These are phyloP conservation scores for Gracilinanus agilis DNA, from an alignment of 2,113 vertebrate species.

Conservation along the genomic window DNA sequence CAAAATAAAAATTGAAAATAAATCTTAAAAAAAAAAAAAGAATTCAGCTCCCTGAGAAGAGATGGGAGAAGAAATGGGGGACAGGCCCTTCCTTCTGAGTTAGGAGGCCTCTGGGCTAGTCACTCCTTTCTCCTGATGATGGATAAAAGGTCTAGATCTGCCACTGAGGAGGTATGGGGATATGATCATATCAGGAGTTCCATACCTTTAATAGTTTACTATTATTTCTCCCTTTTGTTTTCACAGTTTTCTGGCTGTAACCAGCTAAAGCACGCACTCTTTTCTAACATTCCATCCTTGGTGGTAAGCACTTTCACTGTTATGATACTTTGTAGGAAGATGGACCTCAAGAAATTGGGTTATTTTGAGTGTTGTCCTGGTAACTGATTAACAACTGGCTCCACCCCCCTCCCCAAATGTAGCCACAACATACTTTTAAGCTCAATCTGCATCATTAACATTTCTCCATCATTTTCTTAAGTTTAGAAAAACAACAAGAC, in stretches of 20 bases:
- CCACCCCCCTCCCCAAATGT: too few relatives aligned
- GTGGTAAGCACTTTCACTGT: constrained; percentile 52
- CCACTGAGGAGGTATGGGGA: neutral
- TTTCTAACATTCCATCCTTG: neutral
- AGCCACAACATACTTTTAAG: too few relatives aligned
- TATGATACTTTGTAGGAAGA: neutral
- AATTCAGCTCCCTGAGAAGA: too few relatives aligned
- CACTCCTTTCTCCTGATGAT: neutral
- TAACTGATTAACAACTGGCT: too few relatives aligned
- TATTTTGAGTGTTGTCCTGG: too few relatives aligned
- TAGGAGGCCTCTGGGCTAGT: neutral
- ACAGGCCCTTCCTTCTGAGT: neutral
- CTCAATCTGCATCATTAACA: too few relatives aligned
- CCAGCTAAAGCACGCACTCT: constrained; percentile 10
- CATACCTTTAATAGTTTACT: neutral
- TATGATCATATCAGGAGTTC: neutral
- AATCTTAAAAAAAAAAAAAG: too few relatives aligned
- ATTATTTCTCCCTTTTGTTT: neutral
- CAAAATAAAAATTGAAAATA: too few relatives aligned
- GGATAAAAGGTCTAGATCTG: neutral
- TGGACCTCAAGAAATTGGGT: neutral
- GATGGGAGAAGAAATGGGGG: too few relatives aligned
- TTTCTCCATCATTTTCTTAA: too few relatives aligned
- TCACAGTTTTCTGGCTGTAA: constrained; percentile 69
- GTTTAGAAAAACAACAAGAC: too few relatives aligned